Conservation (phyloP, 2,797 vertebrate species). For the Nannoperca obscura region DNA sequence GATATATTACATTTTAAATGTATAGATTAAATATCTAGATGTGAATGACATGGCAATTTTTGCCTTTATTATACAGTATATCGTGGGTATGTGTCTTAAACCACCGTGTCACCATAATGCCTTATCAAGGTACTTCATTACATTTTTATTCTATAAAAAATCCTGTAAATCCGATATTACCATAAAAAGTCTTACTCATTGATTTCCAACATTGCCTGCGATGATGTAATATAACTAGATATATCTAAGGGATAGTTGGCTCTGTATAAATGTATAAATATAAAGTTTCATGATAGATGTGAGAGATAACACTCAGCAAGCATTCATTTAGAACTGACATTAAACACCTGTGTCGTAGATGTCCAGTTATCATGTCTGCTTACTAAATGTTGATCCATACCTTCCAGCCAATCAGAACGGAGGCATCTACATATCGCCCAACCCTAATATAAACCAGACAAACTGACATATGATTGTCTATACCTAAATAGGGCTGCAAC, state of each 20-base stretch:
- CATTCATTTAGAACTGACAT: neutral
- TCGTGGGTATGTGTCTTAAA: neutral
- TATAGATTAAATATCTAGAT: neutral
- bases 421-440: neutral
- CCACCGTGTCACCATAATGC: neutral
- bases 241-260: neutral
- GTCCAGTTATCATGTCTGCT: neutral
- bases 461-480: neutral
- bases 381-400: neutral
- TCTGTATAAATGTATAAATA: neutral
- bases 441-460: neutral
- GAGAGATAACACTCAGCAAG: neutral
- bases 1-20: neutral
- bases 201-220: constrained; percentile 7
- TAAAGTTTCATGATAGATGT: neutral
- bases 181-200: neutral
- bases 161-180: neutral
- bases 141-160: neutral
- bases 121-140: neutral
- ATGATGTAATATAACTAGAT: neutral
- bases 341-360: neutral
- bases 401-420: neutral
- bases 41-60: neutral
- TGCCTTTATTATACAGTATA: neutral
- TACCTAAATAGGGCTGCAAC: neutral